Evolutionary conservation across 1,140 invertebrate genomes (phyloP).

Genomic region (Muscidifurax raptorellus): DNA sequence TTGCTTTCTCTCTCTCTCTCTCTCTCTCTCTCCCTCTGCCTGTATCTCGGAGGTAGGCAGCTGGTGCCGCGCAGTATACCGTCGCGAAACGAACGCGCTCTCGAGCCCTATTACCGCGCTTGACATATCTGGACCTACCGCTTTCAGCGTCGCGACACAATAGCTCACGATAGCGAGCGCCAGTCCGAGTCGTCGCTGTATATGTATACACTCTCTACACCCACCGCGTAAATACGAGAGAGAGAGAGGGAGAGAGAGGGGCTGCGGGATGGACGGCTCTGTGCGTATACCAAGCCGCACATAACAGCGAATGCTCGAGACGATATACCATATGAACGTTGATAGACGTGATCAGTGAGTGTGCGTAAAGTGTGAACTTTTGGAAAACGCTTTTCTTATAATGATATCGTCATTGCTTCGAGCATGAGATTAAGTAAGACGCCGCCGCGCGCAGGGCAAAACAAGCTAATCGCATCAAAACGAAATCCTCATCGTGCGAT

Average conservation of each 20-base stretch:
- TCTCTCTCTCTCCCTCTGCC: neutral
- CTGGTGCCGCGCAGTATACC: neutral
- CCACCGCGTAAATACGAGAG: neutral
- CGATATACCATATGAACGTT: too few relatives aligned
- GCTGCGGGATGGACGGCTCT: neutral
- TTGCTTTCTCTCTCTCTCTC: neutral
- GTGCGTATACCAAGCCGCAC: neutral
- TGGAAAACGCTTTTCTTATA: too few relatives aligned
- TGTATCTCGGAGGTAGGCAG: neutral
- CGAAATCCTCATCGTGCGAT: neutral
- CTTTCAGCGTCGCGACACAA: conserved; percentile 26
- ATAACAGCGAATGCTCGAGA: neutral
- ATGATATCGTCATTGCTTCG: too few relatives aligned
- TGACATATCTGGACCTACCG: neutral
- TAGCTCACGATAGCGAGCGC: conserved; percentile 27
- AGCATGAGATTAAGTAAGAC: neutral
- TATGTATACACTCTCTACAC: neutral
- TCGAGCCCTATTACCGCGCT: conserved; percentile 21
- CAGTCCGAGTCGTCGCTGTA: neutral
- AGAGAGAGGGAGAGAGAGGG: neutral
- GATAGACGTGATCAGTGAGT: neutral
- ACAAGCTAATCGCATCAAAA: neutral
- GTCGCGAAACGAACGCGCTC: neutral
- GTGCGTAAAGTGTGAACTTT: too few relatives aligned
- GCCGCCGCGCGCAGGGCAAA: too few relatives aligned